Base-by-base conservation (phyloP, 2,888 invertebrate genomes). In the Apotomis capreana region DNA sequence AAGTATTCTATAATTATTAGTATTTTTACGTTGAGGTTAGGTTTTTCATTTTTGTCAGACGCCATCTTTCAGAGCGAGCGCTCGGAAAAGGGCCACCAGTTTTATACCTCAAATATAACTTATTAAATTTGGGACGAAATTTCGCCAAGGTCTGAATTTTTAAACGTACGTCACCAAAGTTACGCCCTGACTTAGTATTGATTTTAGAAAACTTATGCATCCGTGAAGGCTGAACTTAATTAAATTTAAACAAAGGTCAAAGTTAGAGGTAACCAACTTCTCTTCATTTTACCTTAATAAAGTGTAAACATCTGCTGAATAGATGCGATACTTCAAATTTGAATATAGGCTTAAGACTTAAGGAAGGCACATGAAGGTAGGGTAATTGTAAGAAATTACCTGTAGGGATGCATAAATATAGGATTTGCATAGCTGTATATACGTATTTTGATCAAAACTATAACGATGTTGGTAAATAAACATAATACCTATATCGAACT, bases 191-290 rank as follows among this genome's bases (percentile, higher is more conserved):
- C 6, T 64, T 54, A 64, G 55, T 64, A 64, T 64, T 44, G 63
- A 40, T 63, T 63, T 63, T 40, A 63, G 54, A 15, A 63, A 64
- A 55, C 54, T 64, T 64, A 55, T 64, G 64, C 40, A 44, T 55
- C 55, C 64, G 64, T 64, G 5, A 44, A 44, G 44, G 3, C 8
- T 12, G 13, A 40, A 36, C 36, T 51, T 62, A 54, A 63, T 40
- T 37, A 63, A 63, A 57, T 65, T n/a, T 44, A 40, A 63, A 40
- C 37, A 54, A n/a, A 63, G 63, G 15, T 40, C 63, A 54, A 63
- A 40, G 63, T 51, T 62, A 26, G n/a, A 49, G 44, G 15, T 10
- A 40, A 4, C 36, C 51, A 52, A 63, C 37, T 46, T 46, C 12
- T 61, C 49, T 26, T 60, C 15, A 46, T 60, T 60, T 4, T 60